Evolutionary conservation across 2,797 vertebrate genomes (phyloP), one percentile per base, ranked within the genome.

Genomic region (Pithecia hirsuta): DNA sequence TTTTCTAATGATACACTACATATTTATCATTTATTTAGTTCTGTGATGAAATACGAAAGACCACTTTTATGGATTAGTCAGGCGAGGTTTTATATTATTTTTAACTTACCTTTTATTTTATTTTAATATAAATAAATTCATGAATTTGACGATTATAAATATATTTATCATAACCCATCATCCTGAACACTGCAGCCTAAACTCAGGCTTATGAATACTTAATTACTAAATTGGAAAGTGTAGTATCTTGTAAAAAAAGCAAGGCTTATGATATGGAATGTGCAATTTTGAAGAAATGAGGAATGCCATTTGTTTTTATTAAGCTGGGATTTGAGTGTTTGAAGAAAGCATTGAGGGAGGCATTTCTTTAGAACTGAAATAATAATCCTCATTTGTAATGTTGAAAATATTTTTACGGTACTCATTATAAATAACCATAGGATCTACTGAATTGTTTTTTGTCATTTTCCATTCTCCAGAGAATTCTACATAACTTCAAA

Each of bases 271-370:
- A 98, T 98, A 97, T 97, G 87, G 96, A 97, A 97, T 94, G 88
- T 26, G 98, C 97, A 98, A 97, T 99, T 98, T 98, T 97, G 95
- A 98, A 98, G 97, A 98, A 98, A 98, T 98, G 97, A 99, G 96
- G 96, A 97, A 97, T 98, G 98, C 98, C 96, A 98, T 99, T 99
- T 98, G 98, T 98, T 99, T 99, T 99, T 99, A 99, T 99, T 99
- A 99, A 99, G 78, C 98, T 99, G 99, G 99, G 99, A 99, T 99
- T 99, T 99, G 98, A 98, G 97, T 98, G 98, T 98, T 98, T 98
- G 98, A 97, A 97, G 95, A 96, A 98, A 94, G 96, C 96, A 98
- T 97, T 98, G 95, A 97, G 98, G 98, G 98, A 99, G 97, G 96
- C 98, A 98, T 99, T 99, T 98, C 97, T 98, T 98, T 96, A 98